These are phyloP conservation scores for Agrotis exclamationis DNA, from an alignment of 2,888 invertebrate species.

Conservation along the genomic window DNA sequence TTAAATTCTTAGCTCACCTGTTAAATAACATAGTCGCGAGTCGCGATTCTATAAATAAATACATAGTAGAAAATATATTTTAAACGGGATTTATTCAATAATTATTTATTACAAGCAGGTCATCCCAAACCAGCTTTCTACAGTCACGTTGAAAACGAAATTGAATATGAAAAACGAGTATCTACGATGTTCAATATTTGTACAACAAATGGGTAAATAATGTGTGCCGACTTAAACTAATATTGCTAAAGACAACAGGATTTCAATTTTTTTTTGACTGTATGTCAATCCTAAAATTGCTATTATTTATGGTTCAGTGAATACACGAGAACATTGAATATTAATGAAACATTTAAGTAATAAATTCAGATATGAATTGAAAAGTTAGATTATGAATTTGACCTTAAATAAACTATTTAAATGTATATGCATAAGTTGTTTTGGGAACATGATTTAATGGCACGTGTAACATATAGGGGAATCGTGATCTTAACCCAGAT, in stretches of 20 bases:
- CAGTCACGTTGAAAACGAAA: constrained; percentile 76
- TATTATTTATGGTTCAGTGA: constrained; percentile 54
- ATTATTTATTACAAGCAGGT: constrained; percentile 49
- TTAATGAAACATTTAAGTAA: constrained; percentile 27
- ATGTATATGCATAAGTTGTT: constrained; percentile 21
- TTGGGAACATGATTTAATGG: constrained; percentile 58
- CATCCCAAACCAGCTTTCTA: constrained; percentile 73
- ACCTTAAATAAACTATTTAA: constrained; percentile 38
- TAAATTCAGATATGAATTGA: constrained; percentile 4
- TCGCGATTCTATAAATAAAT: constrained; percentile 12
- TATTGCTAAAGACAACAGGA: constrained; percentile 75
- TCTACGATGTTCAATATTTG: constrained; percentile 78
- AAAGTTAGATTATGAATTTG: constrained; percentile 26
- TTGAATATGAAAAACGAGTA: constrained; percentile 76
- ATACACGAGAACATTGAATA: constrained; percentile 60
- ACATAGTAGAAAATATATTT: neutral
- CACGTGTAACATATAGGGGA: constrained; percentile 71
- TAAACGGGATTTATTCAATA: constrained; percentile 41
- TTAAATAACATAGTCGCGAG: constrained; percentile 19
- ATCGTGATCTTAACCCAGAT: constrained; percentile 79
- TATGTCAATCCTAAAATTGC: constrained; percentile 28
- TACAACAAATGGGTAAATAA: constrained; percentile 83
- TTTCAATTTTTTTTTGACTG: constrained; percentile 58
- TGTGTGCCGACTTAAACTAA: constrained; percentile 74
- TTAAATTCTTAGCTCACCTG: neutral